Evolutionary conservation across 2,797 vertebrate genomes (phyloP).

Genomic region (Labeo calbasu): DNA sequence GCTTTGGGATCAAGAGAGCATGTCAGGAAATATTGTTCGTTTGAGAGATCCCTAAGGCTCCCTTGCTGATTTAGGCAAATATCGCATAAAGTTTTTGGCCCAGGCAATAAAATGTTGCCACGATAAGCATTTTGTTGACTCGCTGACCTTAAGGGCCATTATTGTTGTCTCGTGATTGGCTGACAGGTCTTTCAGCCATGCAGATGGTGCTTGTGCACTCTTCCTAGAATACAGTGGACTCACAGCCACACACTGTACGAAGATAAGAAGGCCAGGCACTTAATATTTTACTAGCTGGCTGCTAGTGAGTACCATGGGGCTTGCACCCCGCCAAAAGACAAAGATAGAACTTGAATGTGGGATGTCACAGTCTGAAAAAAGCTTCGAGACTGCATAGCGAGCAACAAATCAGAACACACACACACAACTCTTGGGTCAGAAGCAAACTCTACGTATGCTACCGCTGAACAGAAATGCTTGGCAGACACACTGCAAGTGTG

Average conservation of each 20-base stretch:
- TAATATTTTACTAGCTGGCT: constrained; percentile 60
- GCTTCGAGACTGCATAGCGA: constrained; percentile 48
- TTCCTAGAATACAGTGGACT: constrained; percentile 31
- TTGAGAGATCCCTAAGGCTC: constrained; percentile 40
- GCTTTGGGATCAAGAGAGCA: constrained; percentile 57
- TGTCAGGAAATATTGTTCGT: constrained; percentile 47
- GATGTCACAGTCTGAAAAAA: constrained; percentile 49
- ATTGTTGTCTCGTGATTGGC: constrained; percentile 42
- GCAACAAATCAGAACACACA: constrained; percentile 34
- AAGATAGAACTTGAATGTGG: constrained; percentile 54
- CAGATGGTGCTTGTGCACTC: neutral
- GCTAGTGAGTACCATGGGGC: constrained; percentile 51
- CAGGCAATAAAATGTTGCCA: constrained; percentile 54
- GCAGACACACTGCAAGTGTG: neutral
- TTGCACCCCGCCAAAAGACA: constrained; percentile 48
- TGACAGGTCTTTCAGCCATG: constrained; percentile 13
- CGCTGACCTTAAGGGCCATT: constrained; percentile 34
- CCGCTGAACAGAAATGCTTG: neutral
- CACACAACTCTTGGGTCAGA: neutral
- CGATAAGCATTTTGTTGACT: constrained; percentile 56
- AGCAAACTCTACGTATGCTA: neutral
- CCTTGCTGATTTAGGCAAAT: constrained; percentile 53
- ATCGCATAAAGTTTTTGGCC: constrained; percentile 49
- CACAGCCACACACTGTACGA: constrained; percentile 48
- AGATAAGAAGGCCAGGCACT: constrained; percentile 54